A percentile compares a stretch with the other conserved stretches of the same genome.
phyloP scores from a whole-genome alignment of 1,140 invertebrate species.

The Zaprionus vittiger region DNA sequence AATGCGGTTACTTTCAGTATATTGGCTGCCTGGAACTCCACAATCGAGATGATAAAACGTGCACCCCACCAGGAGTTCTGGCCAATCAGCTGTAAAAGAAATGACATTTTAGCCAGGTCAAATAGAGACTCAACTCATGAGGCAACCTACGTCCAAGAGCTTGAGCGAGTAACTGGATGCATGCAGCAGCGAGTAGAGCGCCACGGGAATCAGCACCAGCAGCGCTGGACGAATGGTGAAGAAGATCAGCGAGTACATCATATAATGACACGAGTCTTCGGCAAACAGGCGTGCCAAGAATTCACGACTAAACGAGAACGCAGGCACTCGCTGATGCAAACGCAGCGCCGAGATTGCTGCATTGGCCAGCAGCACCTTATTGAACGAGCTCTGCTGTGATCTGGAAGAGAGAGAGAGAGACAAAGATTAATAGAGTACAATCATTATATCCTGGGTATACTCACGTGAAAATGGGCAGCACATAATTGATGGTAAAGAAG shows the following conservation, averaged over 20 bases:
- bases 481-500: conserved; percentile 92
- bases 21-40: conserved; percentile 94
- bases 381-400: conserved; percentile 93
- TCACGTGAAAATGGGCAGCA: conserved; percentile 95
- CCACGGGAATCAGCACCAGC: conserved; percentile 94
- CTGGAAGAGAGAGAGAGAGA: conserved; percentile 84
- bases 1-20: conserved; percentile 94
- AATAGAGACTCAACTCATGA: conserved; percentile 84
- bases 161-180: conserved; percentile 94
- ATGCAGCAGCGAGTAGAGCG: conserved; percentile 96
- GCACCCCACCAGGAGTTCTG: conserved; percentile 95
- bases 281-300: conserved; percentile 91
- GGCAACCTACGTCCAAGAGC: conserved; percentile 93
- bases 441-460: neutral
- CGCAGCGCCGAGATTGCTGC: conserved; percentile 96
- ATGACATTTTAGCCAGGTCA: neutral
- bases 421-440: neutral
- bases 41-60: conserved; percentile 92
- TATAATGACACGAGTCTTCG: conserved; percentile 98
- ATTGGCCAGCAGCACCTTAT: conserved; percentile 95
- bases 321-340: conserved; percentile 95
- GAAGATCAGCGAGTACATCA: conserved; percentile 97
- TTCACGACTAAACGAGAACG: conserved; percentile 91
- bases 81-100: conserved; percentile 89
- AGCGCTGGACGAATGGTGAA: conserved; percentile 94